phyloP scores from a whole-genome alignment of 2,797 vertebrate species.

The Hoplostethus mediterraneus region DNA sequence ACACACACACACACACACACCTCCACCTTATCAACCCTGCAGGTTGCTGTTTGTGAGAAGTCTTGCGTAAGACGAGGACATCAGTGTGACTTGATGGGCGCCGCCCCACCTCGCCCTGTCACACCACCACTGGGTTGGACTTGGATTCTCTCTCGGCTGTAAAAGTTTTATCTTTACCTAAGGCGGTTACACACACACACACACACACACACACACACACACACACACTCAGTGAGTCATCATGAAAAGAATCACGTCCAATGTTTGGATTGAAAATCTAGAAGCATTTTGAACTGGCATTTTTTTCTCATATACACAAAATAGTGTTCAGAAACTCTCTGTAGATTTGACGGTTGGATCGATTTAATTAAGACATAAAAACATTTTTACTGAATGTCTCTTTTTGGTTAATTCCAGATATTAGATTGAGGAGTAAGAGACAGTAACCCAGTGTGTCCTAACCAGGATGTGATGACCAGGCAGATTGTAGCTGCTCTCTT shows the following conservation, averaged over 20 bases:
- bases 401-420: too few species aligned
- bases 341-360: neutral
- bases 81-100: neutral
- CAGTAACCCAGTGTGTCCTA: too few species aligned
- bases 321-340: constrained; percentile 6
- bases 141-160: neutral
- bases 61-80: constrained; percentile 10
- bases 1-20: constrained; percentile 10
- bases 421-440: too few species aligned
- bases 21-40: constrained; percentile 25
- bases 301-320: neutral
- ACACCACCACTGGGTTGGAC: constrained; percentile 15
- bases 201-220: too few species aligned
- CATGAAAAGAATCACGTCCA: neutral
- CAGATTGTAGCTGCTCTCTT: too few species aligned
- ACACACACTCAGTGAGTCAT: neutral
- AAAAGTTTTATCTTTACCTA: constrained; percentile 37
- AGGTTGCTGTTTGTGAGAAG: constrained; percentile 13
- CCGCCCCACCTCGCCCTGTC: neutral
- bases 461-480: too few species aligned
- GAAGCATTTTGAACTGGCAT: constrained; percentile 9
- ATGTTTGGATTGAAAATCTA: neutral
- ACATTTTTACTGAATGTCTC: constrained; percentile 2
- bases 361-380: neutral
- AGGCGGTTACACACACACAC: constrained; percentile 10